Percentiles rank a stretch among this genome's conserved stretches.
phyloP scores from a whole-genome alignment of 2,113 vertebrate species.

The Sylvietta virens region DNA sequence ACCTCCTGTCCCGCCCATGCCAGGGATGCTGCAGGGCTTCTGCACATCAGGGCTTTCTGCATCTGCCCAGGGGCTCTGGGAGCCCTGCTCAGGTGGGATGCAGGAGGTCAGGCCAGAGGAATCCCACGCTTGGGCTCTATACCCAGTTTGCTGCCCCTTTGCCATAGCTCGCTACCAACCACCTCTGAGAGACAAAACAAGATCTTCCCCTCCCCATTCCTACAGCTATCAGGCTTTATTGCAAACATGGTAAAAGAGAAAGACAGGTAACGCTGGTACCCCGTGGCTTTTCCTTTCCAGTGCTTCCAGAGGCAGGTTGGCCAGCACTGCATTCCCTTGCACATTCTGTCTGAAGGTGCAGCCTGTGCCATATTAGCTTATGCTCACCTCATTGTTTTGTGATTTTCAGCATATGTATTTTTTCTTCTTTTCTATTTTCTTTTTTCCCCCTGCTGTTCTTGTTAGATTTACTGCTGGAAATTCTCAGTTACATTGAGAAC shows the following conservation, averaged over 20 bases:
- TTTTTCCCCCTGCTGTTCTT: not conserved
- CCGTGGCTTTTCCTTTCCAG: not conserved
- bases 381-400: not conserved
- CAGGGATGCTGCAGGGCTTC: not conserved
- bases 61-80: not conserved
- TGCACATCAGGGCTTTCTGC: not conserved
- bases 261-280: not conserved
- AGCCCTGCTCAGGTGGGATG: not conserved
- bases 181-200: not conserved
- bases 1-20: fast-evolving
- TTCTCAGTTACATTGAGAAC: not conserved
- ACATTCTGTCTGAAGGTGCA: not conserved
- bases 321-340: not conserved
- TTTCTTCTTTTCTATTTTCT: not conserved
- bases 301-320: not conserved
- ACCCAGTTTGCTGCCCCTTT: not conserved
- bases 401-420: not conserved
- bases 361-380: not conserved
- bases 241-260: not conserved
- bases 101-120: not conserved
- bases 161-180: fast-evolving
- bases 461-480: not conserved
- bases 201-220: fast-evolving
- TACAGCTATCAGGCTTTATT: not conserved
- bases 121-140: fast-evolving